Evolutionary conservation across 2,888 invertebrate species (phyloP).

Genomic region (Seladonia tumulorum): DNA sequence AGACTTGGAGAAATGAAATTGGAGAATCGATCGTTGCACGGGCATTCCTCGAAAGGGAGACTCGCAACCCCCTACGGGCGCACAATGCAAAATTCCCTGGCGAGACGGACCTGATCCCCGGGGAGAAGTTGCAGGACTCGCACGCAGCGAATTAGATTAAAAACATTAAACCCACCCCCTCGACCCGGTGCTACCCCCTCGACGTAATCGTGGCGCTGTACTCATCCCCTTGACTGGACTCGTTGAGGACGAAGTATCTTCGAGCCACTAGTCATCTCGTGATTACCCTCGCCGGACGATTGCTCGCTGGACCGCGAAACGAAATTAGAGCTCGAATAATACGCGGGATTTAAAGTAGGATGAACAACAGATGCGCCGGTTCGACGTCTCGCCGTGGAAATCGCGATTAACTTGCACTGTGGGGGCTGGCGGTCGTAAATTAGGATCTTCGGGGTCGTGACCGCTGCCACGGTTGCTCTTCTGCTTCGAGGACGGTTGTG

Average conservation of each 20-base stretch:
- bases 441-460: neutral
- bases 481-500: neutral
- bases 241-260: slow-evolving; percentile 28
- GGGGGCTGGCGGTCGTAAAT: neutral
- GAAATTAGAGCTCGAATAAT: slow-evolving; percentile 75
- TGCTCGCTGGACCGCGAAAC: slow-evolving; percentile 74
- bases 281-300: slow-evolving; percentile 70
- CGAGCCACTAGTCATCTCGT: slow-evolving; percentile 69
- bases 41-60: slow-evolving; percentile 68
- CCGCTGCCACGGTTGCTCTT: neutral
- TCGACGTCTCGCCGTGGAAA: slow-evolving; percentile 32
- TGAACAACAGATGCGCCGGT: slow-evolving; percentile 68
- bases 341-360: slow-evolving; percentile 72
- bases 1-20: slow-evolving; percentile 61
- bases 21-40: slow-evolving; percentile 48
- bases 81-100: slow-evolving; percentile 70
- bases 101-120: slow-evolving; percentile 57
- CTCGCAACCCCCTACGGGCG: slow-evolving; percentile 49
- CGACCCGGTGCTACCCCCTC: slow-evolving; percentile 24
- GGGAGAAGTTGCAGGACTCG: slow-evolving; percentile 65
- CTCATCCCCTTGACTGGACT: slow-evolving; percentile 32
- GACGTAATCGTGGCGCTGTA: neutral
- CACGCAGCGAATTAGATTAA: slow-evolving; percentile 75
- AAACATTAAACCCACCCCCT: slow-evolving; percentile 75
- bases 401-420: slow-evolving; percentile 43